phyloP scores from a whole-genome alignment of 2,113 vertebrate species.

The Cnemophilus loriae region DNA sequence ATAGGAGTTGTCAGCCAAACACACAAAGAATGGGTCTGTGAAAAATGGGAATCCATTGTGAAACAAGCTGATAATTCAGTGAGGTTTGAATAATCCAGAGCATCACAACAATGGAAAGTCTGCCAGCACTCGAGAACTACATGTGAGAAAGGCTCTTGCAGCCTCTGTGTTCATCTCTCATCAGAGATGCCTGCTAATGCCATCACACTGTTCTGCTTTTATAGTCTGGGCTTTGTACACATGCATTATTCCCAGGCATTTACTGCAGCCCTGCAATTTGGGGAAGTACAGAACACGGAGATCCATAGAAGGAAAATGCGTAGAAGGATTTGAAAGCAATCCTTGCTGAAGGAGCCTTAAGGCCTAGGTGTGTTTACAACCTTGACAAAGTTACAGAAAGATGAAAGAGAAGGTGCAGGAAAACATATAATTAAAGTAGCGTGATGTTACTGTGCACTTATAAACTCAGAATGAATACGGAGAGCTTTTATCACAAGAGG shows the following conservation, averaged over 20 bases:
- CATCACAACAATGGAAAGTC: neutral
- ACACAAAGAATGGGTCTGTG: neutral
- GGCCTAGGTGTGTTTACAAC: conserved; percentile 58
- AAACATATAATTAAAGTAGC: conserved; percentile 63
- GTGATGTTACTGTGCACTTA: conserved; percentile 1
- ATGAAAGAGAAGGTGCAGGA: conserved; percentile 44
- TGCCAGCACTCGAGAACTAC: neutral
- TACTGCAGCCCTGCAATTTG: conserved; percentile 1
- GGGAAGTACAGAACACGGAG: neutral
- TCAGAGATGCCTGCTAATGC: neutral
- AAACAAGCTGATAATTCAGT: neutral
- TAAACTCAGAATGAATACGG: neutral
- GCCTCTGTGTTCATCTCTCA: neutral
- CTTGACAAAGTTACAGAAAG: conserved; percentile 50
- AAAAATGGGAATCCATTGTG: neutral
- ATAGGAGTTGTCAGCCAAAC: neutral
- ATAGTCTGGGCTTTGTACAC: neutral
- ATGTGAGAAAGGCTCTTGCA: neutral
- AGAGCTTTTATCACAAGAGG: neutral
- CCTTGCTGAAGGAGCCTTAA: conserved; percentile 35
- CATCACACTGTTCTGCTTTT: neutral
- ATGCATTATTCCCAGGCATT: neutral
- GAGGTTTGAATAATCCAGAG: neutral
- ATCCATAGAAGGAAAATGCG: neutral
- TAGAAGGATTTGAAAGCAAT: conserved; percentile 26